Percentiles rank a stretch among this genome's conserved stretches.
phyloP scores from a whole-genome alignment of 2,113 vertebrate species.

The Philantomba maxwellii region DNA sequence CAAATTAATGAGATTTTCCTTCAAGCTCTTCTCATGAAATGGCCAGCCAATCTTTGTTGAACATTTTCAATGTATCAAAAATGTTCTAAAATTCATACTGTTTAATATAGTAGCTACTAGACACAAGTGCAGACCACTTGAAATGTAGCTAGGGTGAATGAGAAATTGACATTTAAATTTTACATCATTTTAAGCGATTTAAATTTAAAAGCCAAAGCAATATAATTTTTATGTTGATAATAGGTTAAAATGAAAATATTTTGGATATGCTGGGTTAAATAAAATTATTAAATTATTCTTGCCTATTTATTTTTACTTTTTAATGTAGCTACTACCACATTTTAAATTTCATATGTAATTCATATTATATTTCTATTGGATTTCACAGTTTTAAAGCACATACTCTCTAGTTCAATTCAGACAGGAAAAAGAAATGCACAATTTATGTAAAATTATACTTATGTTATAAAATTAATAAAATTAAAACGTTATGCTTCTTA shows the following conservation, averaged over 20 bases:
- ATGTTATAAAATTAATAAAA: too few relatives aligned
- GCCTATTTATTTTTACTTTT: conserved; percentile 15
- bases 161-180: not conserved
- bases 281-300: not conserved
- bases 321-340: not conserved
- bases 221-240: not conserved
- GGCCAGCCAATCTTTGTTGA: not conserved
- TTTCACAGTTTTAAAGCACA: not conserved
- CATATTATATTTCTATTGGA: not conserved
- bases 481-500: not conserved
- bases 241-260: not conserved
- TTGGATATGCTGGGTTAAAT: not conserved
- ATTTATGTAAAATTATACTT: not conserved
- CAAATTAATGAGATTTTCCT: conserved; percentile 46
- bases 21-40: conserved; percentile 30
- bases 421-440: not conserved
- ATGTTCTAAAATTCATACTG: not conserved
- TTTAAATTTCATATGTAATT: not conserved
- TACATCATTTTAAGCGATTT: not conserved
- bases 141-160: not conserved
- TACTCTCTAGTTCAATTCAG: not conserved
- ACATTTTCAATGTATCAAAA: conserved; percentile 19
- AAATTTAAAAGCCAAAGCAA: not conserved
- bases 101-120: not conserved
- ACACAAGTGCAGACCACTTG: not conserved